Conservation (phyloP, 2,113 vertebrate genomes). For the Siniperca chuatsi region DNA sequence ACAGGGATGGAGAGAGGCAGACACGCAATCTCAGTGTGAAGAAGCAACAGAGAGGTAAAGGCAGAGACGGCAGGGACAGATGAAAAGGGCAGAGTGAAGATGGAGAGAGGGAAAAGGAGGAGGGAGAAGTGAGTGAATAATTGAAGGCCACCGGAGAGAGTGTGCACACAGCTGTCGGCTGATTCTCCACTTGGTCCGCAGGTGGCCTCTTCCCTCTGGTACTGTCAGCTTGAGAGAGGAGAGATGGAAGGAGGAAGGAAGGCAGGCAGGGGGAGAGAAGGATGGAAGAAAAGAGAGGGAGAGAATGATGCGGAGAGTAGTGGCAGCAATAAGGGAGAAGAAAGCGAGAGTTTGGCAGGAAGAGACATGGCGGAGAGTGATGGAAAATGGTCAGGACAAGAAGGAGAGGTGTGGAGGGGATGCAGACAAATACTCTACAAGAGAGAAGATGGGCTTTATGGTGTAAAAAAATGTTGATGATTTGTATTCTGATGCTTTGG, state of each 20-base stretch:
- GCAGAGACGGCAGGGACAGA: conserved; percentile 60
- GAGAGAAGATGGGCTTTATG: conserved; percentile 54
- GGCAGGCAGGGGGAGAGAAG: background rate
- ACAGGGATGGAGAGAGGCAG: conserved; percentile 48
- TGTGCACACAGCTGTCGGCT: conserved; percentile 80
- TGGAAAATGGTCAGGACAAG: conserved; percentile 51
- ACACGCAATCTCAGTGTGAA: conserved; percentile 54
- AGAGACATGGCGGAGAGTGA: conserved; percentile 40
- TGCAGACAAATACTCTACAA: conserved; percentile 45
- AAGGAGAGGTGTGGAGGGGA: conserved; percentile 29
- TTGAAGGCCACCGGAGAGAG: conserved; percentile 81
- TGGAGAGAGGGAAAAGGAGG: conserved; percentile 49
- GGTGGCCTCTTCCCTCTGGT: conserved; percentile 81
- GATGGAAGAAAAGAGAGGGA: background rate
- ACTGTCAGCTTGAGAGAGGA: conserved; percentile 67
- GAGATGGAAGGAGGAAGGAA: conserved; percentile 59
- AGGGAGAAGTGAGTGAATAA: conserved; percentile 76
- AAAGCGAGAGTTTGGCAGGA: conserved; percentile 50
- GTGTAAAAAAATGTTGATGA: conserved; percentile 43
- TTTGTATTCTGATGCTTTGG: conserved; percentile 66
- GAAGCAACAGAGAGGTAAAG: conserved; percentile 63
- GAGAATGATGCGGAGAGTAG: conserved; percentile 1
- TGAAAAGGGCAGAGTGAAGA: conserved; percentile 75
- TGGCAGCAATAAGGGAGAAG: conserved; percentile 40
- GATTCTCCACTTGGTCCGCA: conserved; percentile 76